Evolutionary conservation across 2,888 invertebrate genomes (phyloP).

Genomic region (Achlya flavicornis): DNA sequence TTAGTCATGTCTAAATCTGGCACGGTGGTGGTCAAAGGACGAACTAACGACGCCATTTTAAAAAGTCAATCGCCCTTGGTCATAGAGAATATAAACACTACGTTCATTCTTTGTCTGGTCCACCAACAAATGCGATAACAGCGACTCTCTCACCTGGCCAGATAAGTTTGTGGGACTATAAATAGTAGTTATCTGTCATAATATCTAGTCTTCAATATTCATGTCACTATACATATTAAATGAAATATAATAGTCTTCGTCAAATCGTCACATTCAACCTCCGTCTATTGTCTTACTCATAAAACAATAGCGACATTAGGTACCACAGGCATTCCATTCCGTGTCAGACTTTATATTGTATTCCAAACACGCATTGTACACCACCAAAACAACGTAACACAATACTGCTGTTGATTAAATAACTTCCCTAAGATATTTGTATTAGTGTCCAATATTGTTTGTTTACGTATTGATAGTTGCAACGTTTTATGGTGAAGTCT

Average conservation of each 20-base stretch:
- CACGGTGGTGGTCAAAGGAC: no score
- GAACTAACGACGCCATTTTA: no score
- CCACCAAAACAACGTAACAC: constrained; percentile 49
- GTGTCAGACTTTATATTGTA: constrained; percentile 58
- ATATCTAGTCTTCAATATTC: neutral
- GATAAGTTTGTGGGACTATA: no score
- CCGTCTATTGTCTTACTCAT: constrained; percentile 39
- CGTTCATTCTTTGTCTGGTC: no score
- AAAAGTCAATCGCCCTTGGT: no score
- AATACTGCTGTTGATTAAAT: constrained; percentile 43
- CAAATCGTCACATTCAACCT: constrained; percentile 29
- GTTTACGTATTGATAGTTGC: constrained; percentile 22
- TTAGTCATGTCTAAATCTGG: no score
- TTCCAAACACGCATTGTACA: constrained; percentile 56
- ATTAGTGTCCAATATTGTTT: constrained; percentile 36
- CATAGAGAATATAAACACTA: no score
- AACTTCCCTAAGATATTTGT: constrained; percentile 45
- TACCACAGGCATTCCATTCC: constrained; percentile 59
- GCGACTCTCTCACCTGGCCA: no score
- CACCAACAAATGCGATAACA: no score
- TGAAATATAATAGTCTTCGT: constrained; percentile 27
- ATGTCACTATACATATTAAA: constrained; percentile 25
- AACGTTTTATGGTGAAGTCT: constrained; percentile 14
- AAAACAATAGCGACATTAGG: constrained; percentile 62
- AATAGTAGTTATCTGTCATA: neutral